phyloP scores from a whole-genome alignment of 2,888 invertebrate genomes.

The Drosophila demipolita region DNA sequence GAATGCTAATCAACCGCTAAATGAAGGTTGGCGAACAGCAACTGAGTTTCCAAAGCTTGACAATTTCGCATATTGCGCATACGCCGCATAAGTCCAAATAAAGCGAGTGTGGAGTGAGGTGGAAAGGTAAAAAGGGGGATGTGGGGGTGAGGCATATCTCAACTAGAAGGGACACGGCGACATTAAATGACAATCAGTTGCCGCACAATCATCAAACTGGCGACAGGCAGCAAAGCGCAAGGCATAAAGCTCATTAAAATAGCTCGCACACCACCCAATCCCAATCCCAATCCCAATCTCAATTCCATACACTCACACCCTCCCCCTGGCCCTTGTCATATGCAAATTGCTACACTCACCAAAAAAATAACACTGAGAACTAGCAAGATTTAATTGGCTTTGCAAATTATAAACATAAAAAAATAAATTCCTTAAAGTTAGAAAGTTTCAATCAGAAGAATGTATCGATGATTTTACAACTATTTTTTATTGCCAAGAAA shows the following conservation, averaged over 20 bases:
- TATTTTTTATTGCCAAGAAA: too few species aligned
- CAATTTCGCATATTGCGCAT: constrained; percentile 40
- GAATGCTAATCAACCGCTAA: constrained; percentile 59
- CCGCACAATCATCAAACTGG: constrained; percentile 32
- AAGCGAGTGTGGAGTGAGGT: not conserved
- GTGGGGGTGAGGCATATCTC: not conserved
- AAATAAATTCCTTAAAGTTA: not conserved
- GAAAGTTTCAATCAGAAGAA: not conserved
- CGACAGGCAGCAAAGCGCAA: constrained; percentile 1
- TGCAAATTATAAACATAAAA: not conserved
- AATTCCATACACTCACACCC: not conserved
- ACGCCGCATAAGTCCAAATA: constrained; percentile 34
- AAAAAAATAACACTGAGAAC: not conserved
- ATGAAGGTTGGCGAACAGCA: constrained; percentile 23
- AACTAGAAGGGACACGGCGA: constrained; percentile 1
- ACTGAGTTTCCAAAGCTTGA: constrained; percentile 3
- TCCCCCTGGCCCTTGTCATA: constrained; percentile 16
- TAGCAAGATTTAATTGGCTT: not conserved
- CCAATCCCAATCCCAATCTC: not conserved
- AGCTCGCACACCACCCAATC: not conserved
- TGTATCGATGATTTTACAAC: too few species aligned
- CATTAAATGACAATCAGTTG: constrained; percentile 54
- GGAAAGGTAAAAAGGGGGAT: not conserved
- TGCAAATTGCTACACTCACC: constrained; percentile 48
- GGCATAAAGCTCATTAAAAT: constrained; percentile 41